These are phyloP conservation scores for Corythucha ciliata DNA, from an alignment of 2,888 invertebrate species.

Conservation along the genomic window DNA sequence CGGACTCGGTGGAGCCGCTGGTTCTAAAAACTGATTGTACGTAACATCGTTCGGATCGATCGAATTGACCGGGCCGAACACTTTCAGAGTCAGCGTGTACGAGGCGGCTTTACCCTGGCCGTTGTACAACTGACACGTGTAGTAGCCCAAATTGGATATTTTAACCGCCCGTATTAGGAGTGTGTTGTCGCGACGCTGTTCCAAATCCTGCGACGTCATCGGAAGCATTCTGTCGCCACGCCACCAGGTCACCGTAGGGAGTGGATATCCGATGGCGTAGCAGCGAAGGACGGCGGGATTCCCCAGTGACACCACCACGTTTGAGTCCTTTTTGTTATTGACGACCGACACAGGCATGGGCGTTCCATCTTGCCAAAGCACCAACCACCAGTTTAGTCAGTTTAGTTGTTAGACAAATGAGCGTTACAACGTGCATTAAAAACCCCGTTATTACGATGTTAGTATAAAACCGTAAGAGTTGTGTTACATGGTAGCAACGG, in stretches of 20 bases:
- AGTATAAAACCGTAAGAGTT: background rate
- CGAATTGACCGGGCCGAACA: slow-evolving; percentile 58
- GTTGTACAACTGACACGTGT: slow-evolving; percentile 85
- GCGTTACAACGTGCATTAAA: background rate
- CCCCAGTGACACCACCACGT: slow-evolving; percentile 60
- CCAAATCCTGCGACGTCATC: slow-evolving; percentile 55
- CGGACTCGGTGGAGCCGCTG: too few species aligned
- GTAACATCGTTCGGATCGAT: slow-evolving; percentile 47
- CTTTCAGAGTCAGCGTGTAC: slow-evolving; percentile 63
- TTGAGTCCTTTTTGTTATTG: slow-evolving; percentile 44
- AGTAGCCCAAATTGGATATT: slow-evolving; percentile 66
- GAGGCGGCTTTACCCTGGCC: slow-evolving; percentile 66
- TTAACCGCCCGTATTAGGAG: slow-evolving; percentile 63
- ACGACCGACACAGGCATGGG: slow-evolving; percentile 37
- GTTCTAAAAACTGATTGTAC: slow-evolving; percentile 53
- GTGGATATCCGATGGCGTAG: slow-evolving; percentile 71
- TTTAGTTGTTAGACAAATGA: background rate
- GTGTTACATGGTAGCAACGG: background rate
- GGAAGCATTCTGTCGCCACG: slow-evolving; percentile 67
- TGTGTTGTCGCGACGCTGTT: slow-evolving; percentile 63
- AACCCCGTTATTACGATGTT: background rate
- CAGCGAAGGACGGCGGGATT: slow-evolving; percentile 63
- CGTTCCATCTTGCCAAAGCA: slow-evolving; percentile 16
- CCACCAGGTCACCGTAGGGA: slow-evolving; percentile 77
- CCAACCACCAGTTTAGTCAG: slow-evolving; percentile 14